Conservation (phyloP, 2,113 vertebrate genomes). For the Hepsetus odoe region DNA sequence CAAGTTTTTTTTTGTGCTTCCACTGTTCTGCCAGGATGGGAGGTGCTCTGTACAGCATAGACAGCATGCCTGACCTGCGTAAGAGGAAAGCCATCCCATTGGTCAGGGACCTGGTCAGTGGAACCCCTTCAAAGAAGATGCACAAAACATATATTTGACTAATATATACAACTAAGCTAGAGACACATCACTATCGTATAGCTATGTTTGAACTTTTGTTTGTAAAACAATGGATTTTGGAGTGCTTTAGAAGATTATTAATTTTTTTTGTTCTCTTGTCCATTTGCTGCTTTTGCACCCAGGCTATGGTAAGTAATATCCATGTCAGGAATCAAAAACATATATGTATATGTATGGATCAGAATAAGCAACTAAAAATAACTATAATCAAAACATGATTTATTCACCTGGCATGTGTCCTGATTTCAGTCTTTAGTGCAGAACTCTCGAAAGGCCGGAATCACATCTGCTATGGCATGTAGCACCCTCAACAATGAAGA, state of each 20-base stretch:
- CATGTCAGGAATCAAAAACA: background rate
- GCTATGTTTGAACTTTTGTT: no score
- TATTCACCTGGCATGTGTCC: background rate
- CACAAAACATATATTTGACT: no score
- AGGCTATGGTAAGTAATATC: constrained; percentile 52
- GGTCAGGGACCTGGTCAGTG: constrained; percentile 95
- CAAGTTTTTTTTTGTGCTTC: constrained; percentile 29
- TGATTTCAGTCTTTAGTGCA: constrained; percentile 89
- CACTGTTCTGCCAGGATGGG: constrained; percentile 82
- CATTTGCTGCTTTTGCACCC: background rate
- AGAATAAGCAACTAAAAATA: no score
- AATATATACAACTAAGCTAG: no score
- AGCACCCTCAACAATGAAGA: constrained; percentile 97
- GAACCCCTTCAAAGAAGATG: no score
- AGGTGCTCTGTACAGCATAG: constrained; percentile 95
- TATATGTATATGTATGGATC: background rate
- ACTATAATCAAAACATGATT: background rate
- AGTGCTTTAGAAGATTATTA: background rate
- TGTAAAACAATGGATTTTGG: no score
- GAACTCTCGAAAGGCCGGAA: constrained; percentile 92
- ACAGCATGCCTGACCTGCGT: constrained; percentile 98
- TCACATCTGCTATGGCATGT: constrained; percentile 93
- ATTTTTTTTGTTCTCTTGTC: background rate
- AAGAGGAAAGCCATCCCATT: constrained; percentile 95
- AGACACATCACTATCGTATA: no score